Evolutionary conservation across 1,140 invertebrate species (phyloP), one percentile per base, ranked within the genome.

Genomic region (Chironomus striatipennis): DNA sequence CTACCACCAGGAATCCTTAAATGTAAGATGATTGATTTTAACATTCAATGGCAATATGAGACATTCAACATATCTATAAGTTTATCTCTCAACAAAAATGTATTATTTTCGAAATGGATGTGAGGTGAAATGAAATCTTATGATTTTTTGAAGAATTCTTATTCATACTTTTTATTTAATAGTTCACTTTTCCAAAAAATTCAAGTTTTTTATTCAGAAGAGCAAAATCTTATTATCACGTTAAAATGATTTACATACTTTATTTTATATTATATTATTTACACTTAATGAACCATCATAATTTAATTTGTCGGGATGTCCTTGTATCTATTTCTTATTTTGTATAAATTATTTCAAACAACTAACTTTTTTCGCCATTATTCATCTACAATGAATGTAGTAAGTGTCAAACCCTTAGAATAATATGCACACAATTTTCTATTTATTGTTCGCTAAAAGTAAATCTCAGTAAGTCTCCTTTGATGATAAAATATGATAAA

Each of bases 251-350:
- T 57, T 12, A n/a, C 47, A n/a, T n/a, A n/a, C n/a, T n/a, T n/a
- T n/a, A n/a, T n/a, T 57, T 57, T 57, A 12, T 10, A 15, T 34
- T 34, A 5, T 34, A 34, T 34, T 34, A 34, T 57, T 57, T 10
- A 57, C 47, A 15, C 47, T 57, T 57, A 57, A 57, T 57, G 47
- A 57, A 57, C 47, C 47, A 57, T 57, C 47, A 57, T 57, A 57
- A 57, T 15, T 57, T 15, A 57, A 57, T 57, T 57, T 57, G 12
- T 34, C 24, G 24, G 1, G 24, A 34, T 34, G 24, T 34, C 24
- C 24, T 34, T 34, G 24, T 34, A 34, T 57, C 47, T 57, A 15
- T 57, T n/a, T 57, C 47, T 57, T 15, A 57, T 57, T 57, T 57
- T 57, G 43, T 47, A 9, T 47, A 47, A 57, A 57, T 57, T 12